These are phyloP conservation scores for Oenanthe oenanthe DNA, from an alignment of 2,113 vertebrate species.

Conservation along the genomic window DNA sequence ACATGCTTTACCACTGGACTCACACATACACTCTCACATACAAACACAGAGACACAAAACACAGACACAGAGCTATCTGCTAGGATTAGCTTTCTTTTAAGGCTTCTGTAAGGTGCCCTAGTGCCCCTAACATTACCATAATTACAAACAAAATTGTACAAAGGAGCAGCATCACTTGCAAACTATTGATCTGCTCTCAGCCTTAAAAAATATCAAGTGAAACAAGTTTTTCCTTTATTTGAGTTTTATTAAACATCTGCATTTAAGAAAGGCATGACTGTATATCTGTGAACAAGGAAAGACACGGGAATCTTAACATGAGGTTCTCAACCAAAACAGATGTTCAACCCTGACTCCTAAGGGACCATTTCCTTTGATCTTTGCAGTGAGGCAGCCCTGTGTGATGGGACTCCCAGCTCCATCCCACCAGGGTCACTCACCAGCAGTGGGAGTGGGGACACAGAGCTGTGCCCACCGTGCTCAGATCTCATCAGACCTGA, in stretches of 20 bases:
- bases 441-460: accelerated
- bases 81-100: conserved; percentile 68
- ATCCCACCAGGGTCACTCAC: not conserved
- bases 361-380: not conserved
- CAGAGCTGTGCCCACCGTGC: not conserved
- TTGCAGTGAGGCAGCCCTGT: not conserved
- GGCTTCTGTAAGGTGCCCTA: conserved; percentile 74
- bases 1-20: conserved; percentile 64
- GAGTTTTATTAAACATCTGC: conserved; percentile 55
- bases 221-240: conserved; percentile 36
- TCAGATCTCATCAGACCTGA: not conserved
- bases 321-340: conserved; percentile 26
- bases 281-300: conserved; percentile 30
- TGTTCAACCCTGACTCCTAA: not conserved
- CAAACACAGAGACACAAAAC: conserved; percentile 45
- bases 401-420: not conserved
- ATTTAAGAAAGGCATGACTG: conserved; percentile 44
- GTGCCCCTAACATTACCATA: conserved; percentile 56
- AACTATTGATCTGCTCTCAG: conserved; percentile 32
- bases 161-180: conserved; percentile 51
- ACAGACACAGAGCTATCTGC: conserved; percentile 25
- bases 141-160: conserved; percentile 34
- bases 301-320: not conserved
- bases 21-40: conserved; percentile 16
- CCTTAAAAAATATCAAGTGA: conserved; percentile 60